Base-by-base conservation (phyloP, 1,140 invertebrate species). In the Scaptomyza pallida region DNA sequence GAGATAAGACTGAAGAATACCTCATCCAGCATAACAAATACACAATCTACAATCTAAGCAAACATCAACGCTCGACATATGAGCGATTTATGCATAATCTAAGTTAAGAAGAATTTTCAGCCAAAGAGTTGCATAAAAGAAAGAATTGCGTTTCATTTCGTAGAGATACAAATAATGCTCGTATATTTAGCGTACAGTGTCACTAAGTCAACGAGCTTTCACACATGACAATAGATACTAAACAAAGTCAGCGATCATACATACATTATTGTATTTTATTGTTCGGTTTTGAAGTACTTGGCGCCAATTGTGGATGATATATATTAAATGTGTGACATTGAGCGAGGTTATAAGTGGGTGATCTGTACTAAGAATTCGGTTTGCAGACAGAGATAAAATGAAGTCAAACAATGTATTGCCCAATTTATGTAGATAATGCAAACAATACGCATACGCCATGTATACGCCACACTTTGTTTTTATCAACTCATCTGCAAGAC, bases 361-460 rank as follows among this genome's bases (percentile, higher is more conserved):
- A 21, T 43, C 15, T 8, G 37, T 4, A 13, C 47, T 12, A n/a
- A 6, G 23, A 52, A 17, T 41, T 45, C 35, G 26, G 40, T 51
- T 21, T 51, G 35, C 37, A 52, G 54, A 71, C 47, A 59, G 16
- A 60, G 57, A 71, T 78, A 78, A 83, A 52, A 6, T n/a, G 12
- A 44, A 30, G 12, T 30, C 21, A 68, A 33, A 40, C 35, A 35
- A 17, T 13, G 13, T 19, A 26, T 48, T 47, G 57, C 57, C 30
- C 12, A 51, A 65, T 65, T 44, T 30, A 3, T 3, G 13, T 40
- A 43, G 23, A 57, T 45, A 51, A 51, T 33, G 50, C 78, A 81
- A 81, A 81, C 75, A 75, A 47, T 82, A 80, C 80, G 81, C 73
- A 83, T 78, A 81, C 78, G 78, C 78, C 60, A 59, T 52, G 75